phyloP scores from a whole-genome alignment of 2,797 vertebrate species.

The Hippopotamyrus pictus region DNA sequence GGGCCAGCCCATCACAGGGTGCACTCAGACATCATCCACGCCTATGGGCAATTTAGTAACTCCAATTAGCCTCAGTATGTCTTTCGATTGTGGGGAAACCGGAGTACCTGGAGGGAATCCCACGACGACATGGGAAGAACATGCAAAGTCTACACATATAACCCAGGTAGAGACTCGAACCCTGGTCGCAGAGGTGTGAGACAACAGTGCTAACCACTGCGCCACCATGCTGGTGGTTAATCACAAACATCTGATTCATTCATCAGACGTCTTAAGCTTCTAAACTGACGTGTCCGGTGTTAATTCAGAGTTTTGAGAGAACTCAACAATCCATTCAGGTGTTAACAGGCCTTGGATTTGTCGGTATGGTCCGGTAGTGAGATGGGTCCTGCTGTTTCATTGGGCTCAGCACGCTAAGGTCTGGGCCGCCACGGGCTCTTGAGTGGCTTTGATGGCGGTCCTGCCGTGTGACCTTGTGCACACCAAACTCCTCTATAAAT shows the following conservation, averaged over 20 bases:
- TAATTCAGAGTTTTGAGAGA: not conserved
- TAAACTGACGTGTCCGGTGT: not conserved
- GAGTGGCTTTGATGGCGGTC: not conserved
- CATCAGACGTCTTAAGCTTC: not conserved
- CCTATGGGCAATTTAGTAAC: no score
- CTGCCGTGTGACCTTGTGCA: not conserved
- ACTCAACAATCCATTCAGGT: not conserved
- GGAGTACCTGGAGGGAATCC: no score
- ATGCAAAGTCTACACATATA: no score
- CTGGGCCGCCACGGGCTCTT: not conserved
- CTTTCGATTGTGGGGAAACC: no score
- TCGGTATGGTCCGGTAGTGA: not conserved
- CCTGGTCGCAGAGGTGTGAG: no score
- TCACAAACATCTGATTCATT: not conserved
- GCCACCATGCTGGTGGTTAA: not conserved
- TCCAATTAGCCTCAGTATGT: no score
- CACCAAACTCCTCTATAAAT: not conserved
- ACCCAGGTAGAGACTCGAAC: no score
- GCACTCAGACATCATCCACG: no score
- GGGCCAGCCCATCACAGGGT: no score
- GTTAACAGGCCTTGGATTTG: not conserved
- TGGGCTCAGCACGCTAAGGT: not conserved
- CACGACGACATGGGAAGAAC: no score
- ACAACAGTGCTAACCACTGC: no score
- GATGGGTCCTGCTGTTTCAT: not conserved